Evolutionary conservation across 30 jellyfish, hydroid and myxozoan species (phyloP).

Genomic region (Aurelia sp.): DNA sequence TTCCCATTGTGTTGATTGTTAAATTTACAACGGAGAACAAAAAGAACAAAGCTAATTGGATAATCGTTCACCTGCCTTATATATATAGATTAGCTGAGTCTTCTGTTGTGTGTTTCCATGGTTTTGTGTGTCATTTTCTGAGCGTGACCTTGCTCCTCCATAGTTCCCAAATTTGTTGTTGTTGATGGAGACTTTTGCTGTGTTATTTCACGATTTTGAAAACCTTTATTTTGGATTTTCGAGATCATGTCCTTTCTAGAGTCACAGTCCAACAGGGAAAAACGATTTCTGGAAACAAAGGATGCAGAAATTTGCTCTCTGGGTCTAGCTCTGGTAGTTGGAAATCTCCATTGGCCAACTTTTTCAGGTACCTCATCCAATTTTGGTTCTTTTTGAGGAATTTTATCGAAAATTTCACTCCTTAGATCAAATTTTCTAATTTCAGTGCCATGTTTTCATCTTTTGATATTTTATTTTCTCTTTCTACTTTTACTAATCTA

Average conservation of each 20-base stretch:
- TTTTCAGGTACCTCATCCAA: neutral
- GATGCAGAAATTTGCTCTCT: neutral
- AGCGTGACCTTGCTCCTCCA: too few relatives aligned
- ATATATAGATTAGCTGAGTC: too few relatives aligned
- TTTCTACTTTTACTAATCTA: conserved; percentile 16
- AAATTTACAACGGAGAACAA: too few relatives aligned
- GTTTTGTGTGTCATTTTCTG: too few relatives aligned
- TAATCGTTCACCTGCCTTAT: too few relatives aligned
- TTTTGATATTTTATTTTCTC: conserved; percentile 7
- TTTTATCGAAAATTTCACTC: neutral
- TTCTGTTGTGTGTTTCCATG: too few relatives aligned
- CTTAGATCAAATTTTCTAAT: conserved; percentile 18
- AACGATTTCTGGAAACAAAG: conserved; percentile 5
- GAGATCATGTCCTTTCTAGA: neutral
- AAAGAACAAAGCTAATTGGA: too few relatives aligned
- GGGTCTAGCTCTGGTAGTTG: too few relatives aligned
- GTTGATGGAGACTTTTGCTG: too few relatives aligned
- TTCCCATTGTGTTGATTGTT: too few relatives aligned
- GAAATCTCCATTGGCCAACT: too few relatives aligned
- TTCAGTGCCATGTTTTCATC: conserved; percentile 36
- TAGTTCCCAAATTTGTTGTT: too few relatives aligned
- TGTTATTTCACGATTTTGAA: conserved; percentile 8
- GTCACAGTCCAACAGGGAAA: conserved; percentile 1
- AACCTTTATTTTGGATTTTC: neutral
- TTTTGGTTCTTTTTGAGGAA: neutral